Evolutionary conservation across 2,888 invertebrate species (phyloP).

Genomic region (Dryobota labecula): DNA sequence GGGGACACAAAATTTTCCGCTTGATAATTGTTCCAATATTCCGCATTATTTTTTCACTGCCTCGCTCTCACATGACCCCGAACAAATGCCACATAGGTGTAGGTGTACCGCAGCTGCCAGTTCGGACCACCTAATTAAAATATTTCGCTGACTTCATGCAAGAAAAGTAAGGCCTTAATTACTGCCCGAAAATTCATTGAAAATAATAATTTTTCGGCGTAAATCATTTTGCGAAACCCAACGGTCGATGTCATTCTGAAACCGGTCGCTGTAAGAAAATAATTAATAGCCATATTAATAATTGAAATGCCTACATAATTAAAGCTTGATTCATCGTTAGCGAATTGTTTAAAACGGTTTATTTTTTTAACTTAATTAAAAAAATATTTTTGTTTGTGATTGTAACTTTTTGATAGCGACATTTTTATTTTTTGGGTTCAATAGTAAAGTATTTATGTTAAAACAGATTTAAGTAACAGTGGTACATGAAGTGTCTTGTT

Average conservation of each 20-base stretch:
- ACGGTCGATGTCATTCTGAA: constrained; percentile 55
- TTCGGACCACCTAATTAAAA: constrained; percentile 88
- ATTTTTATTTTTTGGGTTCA: not conserved
- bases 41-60: constrained; percentile 22
- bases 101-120: constrained; percentile 50
- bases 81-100: constrained; percentile 60
- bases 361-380: constrained; percentile 12
- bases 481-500: too few species aligned
- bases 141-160: constrained; percentile 82
- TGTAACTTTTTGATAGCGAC: not conserved
- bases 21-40: not conserved
- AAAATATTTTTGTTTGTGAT: constrained; percentile 2
- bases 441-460: not conserved
- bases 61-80: constrained; percentile 52
- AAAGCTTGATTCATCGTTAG: constrained; percentile 16
- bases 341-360: constrained; percentile 19
- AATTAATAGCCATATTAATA: constrained; percentile 73
- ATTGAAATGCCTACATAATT: constrained; percentile 60
- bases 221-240: constrained; percentile 48
- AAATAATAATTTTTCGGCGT: constrained; percentile 58
- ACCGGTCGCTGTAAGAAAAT: constrained; percentile 73
- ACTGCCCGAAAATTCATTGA: constrained; percentile 55
- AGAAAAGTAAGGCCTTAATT: constrained; percentile 68
- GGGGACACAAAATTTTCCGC: not conserved
- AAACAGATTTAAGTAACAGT: not conserved